Conservation (phyloP, 2,113 vertebrate genomes). For the Archilochus colubris region DNA sequence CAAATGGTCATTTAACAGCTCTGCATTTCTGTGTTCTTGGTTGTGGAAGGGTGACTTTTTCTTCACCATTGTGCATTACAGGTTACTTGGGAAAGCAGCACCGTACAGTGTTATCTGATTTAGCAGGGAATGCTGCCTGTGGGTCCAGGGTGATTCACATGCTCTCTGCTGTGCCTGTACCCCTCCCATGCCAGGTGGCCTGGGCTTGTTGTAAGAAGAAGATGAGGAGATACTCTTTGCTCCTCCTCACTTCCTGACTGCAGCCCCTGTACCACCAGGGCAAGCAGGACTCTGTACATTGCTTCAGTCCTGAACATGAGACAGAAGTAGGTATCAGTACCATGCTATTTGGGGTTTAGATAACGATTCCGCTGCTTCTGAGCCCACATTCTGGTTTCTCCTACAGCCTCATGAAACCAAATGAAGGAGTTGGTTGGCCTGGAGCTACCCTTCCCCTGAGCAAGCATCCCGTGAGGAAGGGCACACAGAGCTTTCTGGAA, state of each 20-base stretch:
- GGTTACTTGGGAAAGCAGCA: neutral
- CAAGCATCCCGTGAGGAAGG: neutral
- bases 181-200: neutral
- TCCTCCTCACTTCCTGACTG: neutral
- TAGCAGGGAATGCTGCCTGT: neutral
- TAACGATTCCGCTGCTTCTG: neutral
- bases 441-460: neutral
- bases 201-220: constrained; percentile 13
- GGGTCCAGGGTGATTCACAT: neutral
- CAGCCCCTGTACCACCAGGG: neutral
- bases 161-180: neutral
- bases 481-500: neutral
- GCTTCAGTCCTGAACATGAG: constrained; percentile 18
- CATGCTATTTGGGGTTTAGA: constrained; percentile 27
- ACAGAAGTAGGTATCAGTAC: constrained; percentile 39
- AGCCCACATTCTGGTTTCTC: constrained; percentile 22
- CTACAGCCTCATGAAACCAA: neutral
- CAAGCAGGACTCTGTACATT: neutral
- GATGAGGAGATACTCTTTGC: neutral
- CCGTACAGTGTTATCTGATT: neutral
- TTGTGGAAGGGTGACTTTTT: neutral
- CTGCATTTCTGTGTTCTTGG: neutral
- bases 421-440: neutral
- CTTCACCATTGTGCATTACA: neutral
- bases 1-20: neutral